A percentile compares a stretch with the other conserved stretches of the same genome.
phyloP scores from a whole-genome alignment of 2,888 invertebrate species.

The Loripinus fragilis region DNA sequence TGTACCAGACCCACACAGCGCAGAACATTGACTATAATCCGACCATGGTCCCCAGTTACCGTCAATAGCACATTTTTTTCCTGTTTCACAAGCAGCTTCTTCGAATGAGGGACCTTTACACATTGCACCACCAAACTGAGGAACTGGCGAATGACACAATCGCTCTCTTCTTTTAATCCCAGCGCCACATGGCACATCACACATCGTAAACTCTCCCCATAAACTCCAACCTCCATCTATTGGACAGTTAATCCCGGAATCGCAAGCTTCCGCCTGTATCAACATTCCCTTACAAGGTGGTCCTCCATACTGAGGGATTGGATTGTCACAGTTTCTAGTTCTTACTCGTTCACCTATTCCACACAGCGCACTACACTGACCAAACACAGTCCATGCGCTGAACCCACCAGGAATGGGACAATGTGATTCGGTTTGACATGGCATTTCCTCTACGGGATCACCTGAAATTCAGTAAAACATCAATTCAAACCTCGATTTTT shows the following conservation, averaged over 20 bases:
- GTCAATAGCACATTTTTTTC: slow-evolving; percentile 32
- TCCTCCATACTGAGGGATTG: slow-evolving; percentile 55
- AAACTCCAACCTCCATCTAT: slow-evolving; percentile 47
- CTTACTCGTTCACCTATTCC: slow-evolving; percentile 36
- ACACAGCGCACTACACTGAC: slow-evolving; percentile 21
- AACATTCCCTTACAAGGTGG: slow-evolving; percentile 37
- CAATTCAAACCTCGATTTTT: too few species aligned
- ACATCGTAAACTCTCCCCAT: slow-evolving; percentile 30
- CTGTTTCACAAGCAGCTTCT: slow-evolving; percentile 24
- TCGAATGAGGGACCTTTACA: slow-evolving; percentile 30
- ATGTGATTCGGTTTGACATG: slow-evolving; percentile 21
- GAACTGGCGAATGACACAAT: slow-evolving; percentile 32
- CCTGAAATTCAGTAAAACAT: too few species aligned
- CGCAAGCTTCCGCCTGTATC: slow-evolving; percentile 32
- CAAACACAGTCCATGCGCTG: slow-evolving; percentile 23
- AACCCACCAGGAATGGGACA: slow-evolving; percentile 37
- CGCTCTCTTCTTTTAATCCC: slow-evolving; percentile 25
- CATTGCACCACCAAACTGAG: slow-evolving; percentile 16
- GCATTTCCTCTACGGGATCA: slow-evolving; percentile 8
- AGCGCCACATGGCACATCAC: slow-evolving; percentile 26
- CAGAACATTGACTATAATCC: slow-evolving; percentile 19
- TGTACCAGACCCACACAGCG: slow-evolving; percentile 29
- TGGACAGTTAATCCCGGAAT: slow-evolving; percentile 45
- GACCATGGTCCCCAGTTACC: slow-evolving; percentile 41
- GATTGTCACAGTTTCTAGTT: slow-evolving; percentile 44